These are phyloP conservation scores for Sclerodermus sp. DNA, from an alignment of 2,888 invertebrate genomes.

Conservation along the genomic window DNA sequence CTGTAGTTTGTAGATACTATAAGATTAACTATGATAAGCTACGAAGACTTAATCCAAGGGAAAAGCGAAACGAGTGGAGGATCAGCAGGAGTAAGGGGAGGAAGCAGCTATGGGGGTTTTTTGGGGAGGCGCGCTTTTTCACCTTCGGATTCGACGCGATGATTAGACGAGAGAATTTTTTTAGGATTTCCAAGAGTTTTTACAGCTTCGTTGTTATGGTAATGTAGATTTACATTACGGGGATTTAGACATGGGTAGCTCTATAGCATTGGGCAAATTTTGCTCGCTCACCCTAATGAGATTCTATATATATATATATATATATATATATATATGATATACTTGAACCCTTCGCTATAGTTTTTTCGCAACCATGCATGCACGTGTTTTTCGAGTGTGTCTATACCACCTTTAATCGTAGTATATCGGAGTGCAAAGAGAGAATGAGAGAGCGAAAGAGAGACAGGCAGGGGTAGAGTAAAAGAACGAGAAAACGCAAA, in stretches of 20 bases:
- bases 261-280: too few relatives aligned
- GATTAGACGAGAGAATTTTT: background rate
- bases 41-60: background rate
- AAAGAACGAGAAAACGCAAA: too few relatives aligned
- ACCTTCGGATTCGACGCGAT: too few relatives aligned
- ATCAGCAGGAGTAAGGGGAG: too few relatives aligned
- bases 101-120: too few relatives aligned
- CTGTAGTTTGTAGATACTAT: too few relatives aligned
- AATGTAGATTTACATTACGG: conserved; percentile 14
- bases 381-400: conserved; percentile 26
- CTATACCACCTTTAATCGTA: conserved; percentile 22
- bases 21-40: too few relatives aligned
- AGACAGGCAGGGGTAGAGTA: too few relatives aligned
- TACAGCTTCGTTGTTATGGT: conserved; percentile 36
- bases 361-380: conserved; percentile 16
- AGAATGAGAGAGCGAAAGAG: too few relatives aligned
- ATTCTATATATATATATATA: conserved; percentile 11
- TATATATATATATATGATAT: conserved; percentile 10
- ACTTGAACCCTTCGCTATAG: background rate
- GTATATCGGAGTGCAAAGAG: too few relatives aligned
- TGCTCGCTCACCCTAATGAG: too few relatives aligned
- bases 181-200: conserved; percentile 25
- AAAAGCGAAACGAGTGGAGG: background rate
- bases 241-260: background rate
- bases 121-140: too few relatives aligned